A percentile compares a stretch with the other conserved stretches of the same genome.
phyloP scores from a whole-genome alignment of 2,888 invertebrate species.

The Pecten maximus region DNA sequence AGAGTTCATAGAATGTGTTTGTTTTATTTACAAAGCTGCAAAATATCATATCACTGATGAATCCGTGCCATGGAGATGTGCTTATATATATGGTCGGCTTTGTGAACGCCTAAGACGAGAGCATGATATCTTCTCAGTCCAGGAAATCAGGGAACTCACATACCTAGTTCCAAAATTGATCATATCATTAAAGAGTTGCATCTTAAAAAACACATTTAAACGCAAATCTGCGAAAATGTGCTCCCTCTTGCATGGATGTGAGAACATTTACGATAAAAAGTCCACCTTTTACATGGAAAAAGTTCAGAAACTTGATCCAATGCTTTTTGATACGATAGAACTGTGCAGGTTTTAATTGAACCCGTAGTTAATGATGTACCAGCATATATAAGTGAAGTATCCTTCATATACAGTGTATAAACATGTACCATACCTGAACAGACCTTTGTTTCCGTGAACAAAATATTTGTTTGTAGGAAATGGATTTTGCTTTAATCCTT shows the following conservation, averaged over 20 bases:
- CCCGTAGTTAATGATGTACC: too few species aligned
- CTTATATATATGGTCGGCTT: neutral
- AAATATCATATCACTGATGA: neutral
- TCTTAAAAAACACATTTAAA: neutral
- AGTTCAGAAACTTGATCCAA: neutral
- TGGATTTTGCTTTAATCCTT: too few species aligned
- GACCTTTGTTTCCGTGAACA: too few species aligned
- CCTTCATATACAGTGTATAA: too few species aligned
- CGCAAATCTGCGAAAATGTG: neutral
- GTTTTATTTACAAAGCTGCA: neutral
- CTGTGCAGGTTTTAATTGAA: too few species aligned
- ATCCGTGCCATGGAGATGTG: neutral
- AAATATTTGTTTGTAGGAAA: too few species aligned
- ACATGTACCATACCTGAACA: too few species aligned
- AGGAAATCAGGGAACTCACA: neutral
- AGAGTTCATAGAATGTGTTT: neutral
- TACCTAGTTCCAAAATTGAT: neutral
- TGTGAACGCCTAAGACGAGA: neutral
- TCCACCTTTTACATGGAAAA: neutral
- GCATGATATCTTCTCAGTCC: neutral
- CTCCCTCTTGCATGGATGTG: neutral
- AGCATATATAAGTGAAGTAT: too few species aligned
- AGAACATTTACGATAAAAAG: neutral
- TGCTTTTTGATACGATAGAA: too few species aligned
- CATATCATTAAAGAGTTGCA: neutral